Percentiles rank a stretch among this genome's conserved stretches.
Conservation (phyloP, 2,113 vertebrate genomes). For the Struthidea cinerea region DNA sequence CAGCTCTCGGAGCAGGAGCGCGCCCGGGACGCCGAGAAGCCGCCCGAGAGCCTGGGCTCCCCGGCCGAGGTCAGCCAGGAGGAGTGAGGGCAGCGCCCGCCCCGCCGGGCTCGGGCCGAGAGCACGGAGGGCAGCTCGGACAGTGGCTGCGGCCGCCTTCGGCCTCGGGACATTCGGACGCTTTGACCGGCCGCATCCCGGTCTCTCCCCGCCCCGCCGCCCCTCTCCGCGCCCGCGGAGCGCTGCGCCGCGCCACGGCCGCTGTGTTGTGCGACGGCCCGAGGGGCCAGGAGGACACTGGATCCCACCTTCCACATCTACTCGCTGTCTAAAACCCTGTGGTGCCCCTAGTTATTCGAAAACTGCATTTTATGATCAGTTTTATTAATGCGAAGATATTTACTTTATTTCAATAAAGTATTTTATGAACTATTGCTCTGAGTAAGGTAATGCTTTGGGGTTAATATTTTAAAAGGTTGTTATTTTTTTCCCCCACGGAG, state of each 20-base stretch:
- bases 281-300: slow-evolving; percentile 11
- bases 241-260: not conserved
- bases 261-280: not conserved
- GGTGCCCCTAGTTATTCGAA: slow-evolving; percentile 35
- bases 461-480: accelerated
- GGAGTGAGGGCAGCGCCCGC: slow-evolving; percentile 65
- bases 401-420: slow-evolving; percentile 79
- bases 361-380: slow-evolving; percentile 59
- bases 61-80: slow-evolving; percentile 79
- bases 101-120: not conserved
- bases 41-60: slow-evolving; percentile 72
- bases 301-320: not conserved
- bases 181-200: not conserved
- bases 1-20: slow-evolving; percentile 93
- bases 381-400: slow-evolving; percentile 70
- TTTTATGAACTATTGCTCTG: slow-evolving; percentile 68
- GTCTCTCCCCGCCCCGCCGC: too few relatives aligned
- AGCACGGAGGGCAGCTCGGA: not conserved
- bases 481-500: not conserved
- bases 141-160: not conserved
- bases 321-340: slow-evolving; percentile 43
- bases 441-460: not conserved
- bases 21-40: slow-evolving; percentile 77
- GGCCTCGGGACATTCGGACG: not conserved
- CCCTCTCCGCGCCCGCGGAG: not conserved